These are phyloP conservation scores for Brachionichthys hirsutus DNA, from an alignment of 2,113 vertebrate species.

Conservation along the genomic window DNA sequence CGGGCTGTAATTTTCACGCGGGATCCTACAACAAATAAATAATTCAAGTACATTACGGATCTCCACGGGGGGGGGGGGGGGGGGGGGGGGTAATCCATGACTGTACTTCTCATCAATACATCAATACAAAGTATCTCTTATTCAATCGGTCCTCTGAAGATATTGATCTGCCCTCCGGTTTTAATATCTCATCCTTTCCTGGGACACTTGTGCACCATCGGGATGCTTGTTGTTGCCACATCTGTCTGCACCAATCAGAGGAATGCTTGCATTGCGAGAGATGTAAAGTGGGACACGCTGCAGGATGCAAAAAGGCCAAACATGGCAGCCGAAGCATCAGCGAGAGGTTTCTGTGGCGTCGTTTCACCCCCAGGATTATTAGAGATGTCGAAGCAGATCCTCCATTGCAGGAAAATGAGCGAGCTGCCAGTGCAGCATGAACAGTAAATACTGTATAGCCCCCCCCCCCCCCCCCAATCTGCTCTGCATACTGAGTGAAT, in stretches of 20 bases:
- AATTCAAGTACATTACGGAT: too few species aligned
- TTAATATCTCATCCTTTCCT: too few species aligned
- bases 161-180: neutral
- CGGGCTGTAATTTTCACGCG: too few species aligned
- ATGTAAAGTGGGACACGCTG: neutral
- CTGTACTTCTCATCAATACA: constrained; percentile 3
- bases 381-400: neutral
- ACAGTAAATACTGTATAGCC: neutral
- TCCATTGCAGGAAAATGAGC: neutral
- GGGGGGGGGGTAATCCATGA: neutral
- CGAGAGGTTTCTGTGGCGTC: neutral
- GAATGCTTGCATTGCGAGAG: neutral
- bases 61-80: too few species aligned
- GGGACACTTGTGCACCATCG: neutral
- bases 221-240: neutral
- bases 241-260: neutral
- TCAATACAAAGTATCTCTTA: neutral
- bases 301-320: constrained; percentile 3
- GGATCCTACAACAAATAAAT: too few species aligned
- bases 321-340: neutral
- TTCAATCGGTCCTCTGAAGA: constrained; percentile 14
- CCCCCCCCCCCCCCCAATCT: neutral
- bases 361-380: neutral
- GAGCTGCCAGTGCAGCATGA: constrained; percentile 1
- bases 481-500: neutral